phyloP scores from a whole-genome alignment of 2,113 vertebrate species.

The Oxygymnocypris stewartii region DNA sequence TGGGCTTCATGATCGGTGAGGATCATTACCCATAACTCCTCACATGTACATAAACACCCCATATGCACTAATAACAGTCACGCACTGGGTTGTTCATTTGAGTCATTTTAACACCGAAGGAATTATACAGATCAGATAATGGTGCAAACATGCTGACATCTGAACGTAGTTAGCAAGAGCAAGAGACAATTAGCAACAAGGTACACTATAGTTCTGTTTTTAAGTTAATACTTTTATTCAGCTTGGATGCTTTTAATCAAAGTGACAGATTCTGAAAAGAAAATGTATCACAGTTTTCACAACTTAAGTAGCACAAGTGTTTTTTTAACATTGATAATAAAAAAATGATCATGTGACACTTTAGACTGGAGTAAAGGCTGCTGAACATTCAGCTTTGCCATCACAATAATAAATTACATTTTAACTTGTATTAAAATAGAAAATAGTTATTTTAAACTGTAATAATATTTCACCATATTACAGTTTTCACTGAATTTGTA shows the following conservation, averaged over 20 bases:
- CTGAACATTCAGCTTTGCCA: background rate
- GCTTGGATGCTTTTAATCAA: background rate
- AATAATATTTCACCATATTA: background rate
- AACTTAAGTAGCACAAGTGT: too few relatives aligned
- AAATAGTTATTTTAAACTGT: background rate
- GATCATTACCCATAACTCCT: background rate
- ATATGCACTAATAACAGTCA: background rate
- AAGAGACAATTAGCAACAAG: background rate
- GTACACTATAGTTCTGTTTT: background rate
- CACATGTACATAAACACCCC: constrained; percentile 7
- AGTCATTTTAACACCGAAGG: background rate
- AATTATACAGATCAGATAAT: too few relatives aligned
- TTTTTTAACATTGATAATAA: too few relatives aligned
- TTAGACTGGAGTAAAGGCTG: background rate
- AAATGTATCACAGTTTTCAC: too few relatives aligned
- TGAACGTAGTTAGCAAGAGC: background rate
- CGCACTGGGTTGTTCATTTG: background rate
- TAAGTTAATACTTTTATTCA: background rate
- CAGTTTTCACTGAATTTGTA: background rate
- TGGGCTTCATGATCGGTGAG: constrained; percentile 91
- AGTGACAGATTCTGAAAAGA: background rate
- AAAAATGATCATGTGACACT: background rate
- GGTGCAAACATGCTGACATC: background rate
- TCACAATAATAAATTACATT: background rate
- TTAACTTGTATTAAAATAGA: background rate